Conservation (phyloP, 1,140 invertebrate genomes). For the Rhopalosiphum padi region DNA sequence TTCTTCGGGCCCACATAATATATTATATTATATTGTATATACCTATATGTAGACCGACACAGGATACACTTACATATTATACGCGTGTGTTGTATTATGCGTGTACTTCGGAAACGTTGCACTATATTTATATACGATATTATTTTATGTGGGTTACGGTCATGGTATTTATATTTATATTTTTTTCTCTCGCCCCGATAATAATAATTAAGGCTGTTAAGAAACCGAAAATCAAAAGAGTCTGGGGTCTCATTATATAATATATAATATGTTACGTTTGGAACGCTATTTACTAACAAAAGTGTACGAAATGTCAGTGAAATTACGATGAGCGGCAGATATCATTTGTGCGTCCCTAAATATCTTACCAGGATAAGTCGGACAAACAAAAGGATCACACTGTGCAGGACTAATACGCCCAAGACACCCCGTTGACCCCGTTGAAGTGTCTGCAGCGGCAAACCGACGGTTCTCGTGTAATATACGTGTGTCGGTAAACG, state of each 20-base stretch:
- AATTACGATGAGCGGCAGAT: background rate
- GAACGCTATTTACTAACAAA: conserved; percentile 23
- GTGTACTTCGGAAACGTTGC: background rate
- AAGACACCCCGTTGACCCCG: conserved; percentile 42
- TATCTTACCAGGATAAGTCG: conserved; percentile 17
- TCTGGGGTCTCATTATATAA: background rate
- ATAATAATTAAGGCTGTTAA: conserved; percentile 30
- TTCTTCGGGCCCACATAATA: background rate
- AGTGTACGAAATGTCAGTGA: conserved; percentile 43
- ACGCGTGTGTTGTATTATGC: background rate
- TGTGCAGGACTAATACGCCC: conserved; percentile 40
- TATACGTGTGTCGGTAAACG: background rate
- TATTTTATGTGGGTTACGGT: conserved; percentile 25
- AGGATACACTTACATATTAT: conserved; percentile 4
- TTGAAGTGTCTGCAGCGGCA: conserved; percentile 23
- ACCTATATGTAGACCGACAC: background rate
- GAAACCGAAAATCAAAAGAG: conserved; percentile 13
- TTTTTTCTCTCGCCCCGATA: background rate
- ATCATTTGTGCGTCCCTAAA: conserved; percentile 46
- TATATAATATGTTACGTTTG: background rate
- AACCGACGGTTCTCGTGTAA: background rate
- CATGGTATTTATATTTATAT: background rate
- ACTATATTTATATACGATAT: background rate
- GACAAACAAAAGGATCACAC: conserved; percentile 44
- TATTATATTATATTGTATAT: background rate